These are phyloP conservation scores for Heterodera carotae DNA, from an alignment of 1,140 invertebrate genomes.

Conservation along the genomic window DNA sequence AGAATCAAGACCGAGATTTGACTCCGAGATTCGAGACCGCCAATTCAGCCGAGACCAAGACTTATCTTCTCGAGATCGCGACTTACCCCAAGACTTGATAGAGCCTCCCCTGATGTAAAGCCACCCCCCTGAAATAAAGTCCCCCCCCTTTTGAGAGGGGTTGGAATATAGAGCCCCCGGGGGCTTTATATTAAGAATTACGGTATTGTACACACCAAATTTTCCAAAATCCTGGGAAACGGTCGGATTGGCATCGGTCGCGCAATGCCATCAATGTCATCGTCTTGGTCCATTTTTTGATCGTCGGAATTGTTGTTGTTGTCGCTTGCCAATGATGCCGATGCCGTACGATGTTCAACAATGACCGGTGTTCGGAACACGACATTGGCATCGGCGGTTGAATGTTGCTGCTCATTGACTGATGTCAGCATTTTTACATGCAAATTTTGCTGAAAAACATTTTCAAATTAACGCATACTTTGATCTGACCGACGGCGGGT, in stretches of 20 bases:
- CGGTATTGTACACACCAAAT: neutral
- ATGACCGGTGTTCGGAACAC: constrained; percentile 5
- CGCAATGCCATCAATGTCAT: neutral
- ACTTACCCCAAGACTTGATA: too few relatives aligned
- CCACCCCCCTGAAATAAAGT: too few relatives aligned
- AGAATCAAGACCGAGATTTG: too few relatives aligned
- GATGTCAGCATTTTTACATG: neutral
- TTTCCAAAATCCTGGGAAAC: neutral
- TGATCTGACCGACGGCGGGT: too few relatives aligned
- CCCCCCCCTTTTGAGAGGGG: too few relatives aligned
- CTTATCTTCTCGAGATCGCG: too few relatives aligned
- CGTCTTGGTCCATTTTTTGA: neutral
- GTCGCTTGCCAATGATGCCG: neutral
- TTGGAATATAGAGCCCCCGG: too few relatives aligned
- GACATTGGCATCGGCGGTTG: neutral
- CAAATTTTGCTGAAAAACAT: neutral
- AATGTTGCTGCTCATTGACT: neutral
- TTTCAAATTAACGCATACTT: neutral
- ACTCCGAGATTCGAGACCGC: too few relatives aligned
- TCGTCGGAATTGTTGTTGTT: neutral
- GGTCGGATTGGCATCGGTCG: neutral
- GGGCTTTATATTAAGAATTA: neutral
- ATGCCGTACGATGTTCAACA: neutral
- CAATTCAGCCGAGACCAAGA: too few relatives aligned
- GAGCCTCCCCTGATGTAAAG: too few relatives aligned